Evolutionary conservation across 2,113 vertebrate genomes (phyloP).

Genomic region (Salvelinus namaycush): DNA sequence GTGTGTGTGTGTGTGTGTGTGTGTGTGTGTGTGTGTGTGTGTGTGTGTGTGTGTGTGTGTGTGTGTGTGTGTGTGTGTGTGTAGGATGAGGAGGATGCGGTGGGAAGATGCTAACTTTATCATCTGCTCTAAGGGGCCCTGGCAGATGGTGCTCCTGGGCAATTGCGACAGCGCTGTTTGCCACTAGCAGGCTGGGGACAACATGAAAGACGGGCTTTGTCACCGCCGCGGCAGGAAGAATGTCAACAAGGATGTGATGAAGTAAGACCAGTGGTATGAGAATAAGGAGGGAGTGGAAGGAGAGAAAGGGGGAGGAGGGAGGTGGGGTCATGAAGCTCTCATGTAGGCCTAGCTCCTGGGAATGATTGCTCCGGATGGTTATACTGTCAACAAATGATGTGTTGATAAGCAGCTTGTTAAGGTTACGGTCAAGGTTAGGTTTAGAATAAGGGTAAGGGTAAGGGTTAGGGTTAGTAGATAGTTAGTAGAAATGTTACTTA

Average conservation of each 20-base stretch:
- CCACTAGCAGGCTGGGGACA: conserved; percentile 71
- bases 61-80: conserved; percentile 77
- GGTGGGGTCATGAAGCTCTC: no score
- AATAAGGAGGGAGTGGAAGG: conserved; percentile 18
- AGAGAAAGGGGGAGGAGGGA: conserved; percentile 4
- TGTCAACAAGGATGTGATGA: conserved; percentile 67
- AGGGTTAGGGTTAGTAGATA: no score
- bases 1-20: no score
- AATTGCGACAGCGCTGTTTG: conserved; percentile 79
- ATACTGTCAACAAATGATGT: no score
- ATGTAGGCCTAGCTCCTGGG: no score
- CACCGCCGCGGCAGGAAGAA: conserved; percentile 41
- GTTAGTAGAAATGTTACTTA: no score
- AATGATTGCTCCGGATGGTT: no score
- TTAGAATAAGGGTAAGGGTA: no score
- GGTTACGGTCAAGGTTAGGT: no score
- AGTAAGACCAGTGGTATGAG: conserved; percentile 60
- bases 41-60: conserved; percentile 12
- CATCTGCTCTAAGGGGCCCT: conserved; percentile 83
- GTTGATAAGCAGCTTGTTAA: no score
- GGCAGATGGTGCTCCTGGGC: conserved; percentile 80
- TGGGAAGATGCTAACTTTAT: conserved; percentile 86
- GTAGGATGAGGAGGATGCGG: conserved; percentile 84
- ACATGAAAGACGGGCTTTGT: conserved; percentile 57
- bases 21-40: no score